phyloP scores from a whole-genome alignment of 2,797 vertebrate species.

The Chlorospingus flavigularis region DNA sequence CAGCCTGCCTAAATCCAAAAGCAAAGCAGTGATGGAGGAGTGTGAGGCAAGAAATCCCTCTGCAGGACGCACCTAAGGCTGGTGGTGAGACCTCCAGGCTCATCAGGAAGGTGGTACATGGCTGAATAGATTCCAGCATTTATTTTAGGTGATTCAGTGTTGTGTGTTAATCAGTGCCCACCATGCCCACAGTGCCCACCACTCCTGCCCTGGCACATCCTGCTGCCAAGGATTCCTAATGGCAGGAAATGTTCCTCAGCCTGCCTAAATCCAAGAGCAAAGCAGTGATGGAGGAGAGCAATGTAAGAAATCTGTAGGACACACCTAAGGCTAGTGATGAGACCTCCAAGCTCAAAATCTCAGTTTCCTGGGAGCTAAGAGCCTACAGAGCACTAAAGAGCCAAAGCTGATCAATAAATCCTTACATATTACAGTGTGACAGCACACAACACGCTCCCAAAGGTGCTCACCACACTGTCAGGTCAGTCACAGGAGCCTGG shows the following conservation, averaged over 20 bases:
- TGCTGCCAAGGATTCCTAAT: background rate
- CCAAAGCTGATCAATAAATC: background rate
- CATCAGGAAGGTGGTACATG: background rate
- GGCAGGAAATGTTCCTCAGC: background rate
- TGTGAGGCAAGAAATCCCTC: background rate
- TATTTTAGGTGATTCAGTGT: background rate
- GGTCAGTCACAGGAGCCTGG: background rate
- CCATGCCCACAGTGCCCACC: too few species aligned
- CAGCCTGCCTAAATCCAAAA: background rate
- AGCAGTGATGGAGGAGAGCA: background rate
- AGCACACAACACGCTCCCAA: background rate
- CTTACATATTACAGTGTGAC: rapidly evolving
- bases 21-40: background rate
- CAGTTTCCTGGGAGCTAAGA: background rate
- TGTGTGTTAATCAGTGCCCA: background rate
- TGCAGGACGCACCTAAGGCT: background rate
- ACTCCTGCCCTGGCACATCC: too few species aligned
- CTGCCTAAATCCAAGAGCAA: background rate
- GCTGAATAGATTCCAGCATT: background rate
- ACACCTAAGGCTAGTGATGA: background rate
- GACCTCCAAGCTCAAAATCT: background rate
- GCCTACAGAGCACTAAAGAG: background rate
- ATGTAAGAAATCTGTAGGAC: background rate
- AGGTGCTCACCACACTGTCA: rapidly evolving
- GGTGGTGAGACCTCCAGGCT: background rate